Evolutionary conservation across 2,888 invertebrate species (phyloP), one percentile per base, ranked within the genome.

Genomic region (Eupeodes latifasciatus): DNA sequence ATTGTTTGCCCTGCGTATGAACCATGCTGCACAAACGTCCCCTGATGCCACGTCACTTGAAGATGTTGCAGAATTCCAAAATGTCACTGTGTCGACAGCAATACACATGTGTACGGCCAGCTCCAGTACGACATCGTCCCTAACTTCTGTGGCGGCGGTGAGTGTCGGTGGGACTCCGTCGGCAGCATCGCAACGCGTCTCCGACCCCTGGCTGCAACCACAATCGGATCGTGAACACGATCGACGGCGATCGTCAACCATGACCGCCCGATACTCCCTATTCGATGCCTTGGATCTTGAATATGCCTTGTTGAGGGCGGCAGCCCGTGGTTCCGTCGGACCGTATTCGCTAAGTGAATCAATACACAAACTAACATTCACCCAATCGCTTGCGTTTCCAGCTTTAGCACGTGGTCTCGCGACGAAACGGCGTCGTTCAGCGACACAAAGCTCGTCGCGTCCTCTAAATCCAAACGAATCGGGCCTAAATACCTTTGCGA

Each of bases 241-340:
- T 89, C 93, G 95, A 53, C 93, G 95, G 49, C 93, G 95, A 72
- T 95, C 95, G 71, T 95, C 95, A 47, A 95, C 95, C 2, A 94
- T 95, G 94, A 95, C 95, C 11, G 94, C 95, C 36, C 94, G 95
- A 83, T 96, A 96, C 92, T 96, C 96, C 85, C 94, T 96, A 61
- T 96, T 96, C 93, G 96, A 96, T 93, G 96, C 96, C 14, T 92
- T 96, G 90, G 96, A 96, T 92, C 93, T 96, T 90, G 96, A 96
- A 92, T 96, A 96, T 93, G 96, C 96, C 5, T 93, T 96, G 12
- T 92, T 96, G 69, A 93, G 96, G 51, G 96, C 96, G 1, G 96
- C 96, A 2, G 96, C 96, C 0, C 94, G 96, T 36, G 96, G 96
- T 75, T 96, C 96, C 71, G 96, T 96, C 47, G 96, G 96, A 5